Evolutionary conservation across 2,113 vertebrate species (phyloP).

Genomic region (Crotophaga sulcirostris): DNA sequence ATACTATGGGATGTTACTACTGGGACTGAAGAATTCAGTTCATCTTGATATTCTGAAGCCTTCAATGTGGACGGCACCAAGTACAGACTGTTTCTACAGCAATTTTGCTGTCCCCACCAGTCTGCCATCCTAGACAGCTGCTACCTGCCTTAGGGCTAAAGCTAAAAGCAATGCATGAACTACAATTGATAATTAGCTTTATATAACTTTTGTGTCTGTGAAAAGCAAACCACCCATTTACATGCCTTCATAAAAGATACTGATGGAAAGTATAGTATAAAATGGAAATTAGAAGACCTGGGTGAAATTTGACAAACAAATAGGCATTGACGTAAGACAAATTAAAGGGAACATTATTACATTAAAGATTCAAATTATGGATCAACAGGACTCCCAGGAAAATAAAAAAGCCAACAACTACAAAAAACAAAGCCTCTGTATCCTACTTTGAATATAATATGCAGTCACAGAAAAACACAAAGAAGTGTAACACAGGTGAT

Average conservation of each 20-base stretch:
- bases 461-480: neutral
- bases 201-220: neutral
- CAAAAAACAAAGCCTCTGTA: neutral
- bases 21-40: neutral
- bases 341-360: neutral
- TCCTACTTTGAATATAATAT: neutral
- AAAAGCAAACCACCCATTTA: constrained; percentile 12
- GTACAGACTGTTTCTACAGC: neutral
- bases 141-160: neutral
- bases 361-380: neutral
- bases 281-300: constrained; percentile 18
- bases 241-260: neutral
- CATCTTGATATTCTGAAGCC: neutral
- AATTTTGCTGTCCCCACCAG: neutral
- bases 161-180: neutral
- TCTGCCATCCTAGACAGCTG: neutral
- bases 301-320: constrained; percentile 49
- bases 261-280: neutral
- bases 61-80: neutral
- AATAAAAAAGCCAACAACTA: neutral
- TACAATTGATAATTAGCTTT: neutral
- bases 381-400: neutral
- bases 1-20: neutral
- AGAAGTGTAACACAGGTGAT: neutral
- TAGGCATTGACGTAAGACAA: neutral